Evolutionary conservation across 2,888 invertebrate species (phyloP), one percentile per base, ranked within the genome.

Genomic region (Noctua comes): DNA sequence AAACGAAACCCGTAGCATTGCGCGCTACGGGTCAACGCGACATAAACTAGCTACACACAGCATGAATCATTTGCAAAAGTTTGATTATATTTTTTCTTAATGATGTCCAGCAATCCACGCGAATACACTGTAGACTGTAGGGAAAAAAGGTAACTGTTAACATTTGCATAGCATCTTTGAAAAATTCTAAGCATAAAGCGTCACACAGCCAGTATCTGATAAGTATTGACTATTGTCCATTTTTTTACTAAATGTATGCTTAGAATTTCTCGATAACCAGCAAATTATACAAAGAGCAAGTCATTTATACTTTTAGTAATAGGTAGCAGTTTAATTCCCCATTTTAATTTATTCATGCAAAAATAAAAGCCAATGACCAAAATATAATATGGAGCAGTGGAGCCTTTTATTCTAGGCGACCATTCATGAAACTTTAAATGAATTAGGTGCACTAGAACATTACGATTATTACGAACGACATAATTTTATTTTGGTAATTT

Each of bases 11-110:
- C 93, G 96, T 95, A 97, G 97, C 97, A 97, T 97, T 97, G 97
- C 97, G 97, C 97, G 97, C 97, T 95, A 96, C 97, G 81, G 96
- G 97, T 97, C 96, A 96, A 96, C 96, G 96, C 97, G 97, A 94
- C 79, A 94, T 92, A 88, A 93, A 94, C 96, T 96, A 96, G 96
- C 96, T 96, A 97, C 95, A 96, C 96, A 96, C 96, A 92, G 92
- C 91, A 94, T 94, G 94, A 93, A 94, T 92, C 90, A 94, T 95
- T 96, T 94, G 92, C 90, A 94, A 94, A 94, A 95, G 93, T 94
- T 95, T 94, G 91, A 93, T 92, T 91, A 94, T 91, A 51, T 92
- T 90, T 76, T 95, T 94, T 96, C 96, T 93, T 93, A 93, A 95
- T 91, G 97, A 86, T 94, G 97, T 96, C 95, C 97, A 93, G 95